Conservation (phyloP, 2,797 vertebrate species). For the Poeciliopsis presidionis region DNA sequence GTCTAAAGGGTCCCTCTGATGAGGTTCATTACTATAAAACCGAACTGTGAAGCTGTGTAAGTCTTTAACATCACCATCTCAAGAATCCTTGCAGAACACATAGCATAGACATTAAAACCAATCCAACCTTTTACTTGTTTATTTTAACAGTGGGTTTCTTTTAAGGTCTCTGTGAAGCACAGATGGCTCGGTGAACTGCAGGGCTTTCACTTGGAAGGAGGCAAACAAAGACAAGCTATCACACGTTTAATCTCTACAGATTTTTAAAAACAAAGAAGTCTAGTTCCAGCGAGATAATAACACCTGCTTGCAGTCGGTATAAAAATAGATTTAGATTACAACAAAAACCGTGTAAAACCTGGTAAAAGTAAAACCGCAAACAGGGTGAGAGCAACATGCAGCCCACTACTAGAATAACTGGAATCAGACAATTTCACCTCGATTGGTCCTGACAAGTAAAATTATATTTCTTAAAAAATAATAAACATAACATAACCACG, state of each 20-base stretch:
- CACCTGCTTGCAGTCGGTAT: background rate
- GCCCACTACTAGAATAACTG: background rate
- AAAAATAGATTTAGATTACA: background rate
- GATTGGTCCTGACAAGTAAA: background rate
- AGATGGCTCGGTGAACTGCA: conserved; percentile 62
- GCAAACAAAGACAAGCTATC: conserved; percentile 27
- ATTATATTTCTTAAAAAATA: background rate
- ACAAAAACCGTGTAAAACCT: background rate
- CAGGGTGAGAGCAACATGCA: background rate
- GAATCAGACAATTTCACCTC: background rate
- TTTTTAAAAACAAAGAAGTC: background rate
- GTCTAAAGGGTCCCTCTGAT: conserved; percentile 35
- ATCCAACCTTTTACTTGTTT: conserved; percentile 7
- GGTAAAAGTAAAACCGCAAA: background rate
- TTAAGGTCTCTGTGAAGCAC: conserved; percentile 45
- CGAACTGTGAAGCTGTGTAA: conserved; percentile 21
- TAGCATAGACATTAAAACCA: background rate
- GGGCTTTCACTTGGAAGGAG: conserved; percentile 50
- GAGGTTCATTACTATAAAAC: conserved; percentile 47
- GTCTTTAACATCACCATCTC: conserved; percentile 16
- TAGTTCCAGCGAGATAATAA: background rate
- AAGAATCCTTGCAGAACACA: background rate
- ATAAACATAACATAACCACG: background rate
- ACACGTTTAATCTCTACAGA: conserved; percentile 17
- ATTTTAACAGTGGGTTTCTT: conserved; percentile 23